Conservation (phyloP, 2,113 vertebrate genomes). For the Budorcas taxicolor region DNA sequence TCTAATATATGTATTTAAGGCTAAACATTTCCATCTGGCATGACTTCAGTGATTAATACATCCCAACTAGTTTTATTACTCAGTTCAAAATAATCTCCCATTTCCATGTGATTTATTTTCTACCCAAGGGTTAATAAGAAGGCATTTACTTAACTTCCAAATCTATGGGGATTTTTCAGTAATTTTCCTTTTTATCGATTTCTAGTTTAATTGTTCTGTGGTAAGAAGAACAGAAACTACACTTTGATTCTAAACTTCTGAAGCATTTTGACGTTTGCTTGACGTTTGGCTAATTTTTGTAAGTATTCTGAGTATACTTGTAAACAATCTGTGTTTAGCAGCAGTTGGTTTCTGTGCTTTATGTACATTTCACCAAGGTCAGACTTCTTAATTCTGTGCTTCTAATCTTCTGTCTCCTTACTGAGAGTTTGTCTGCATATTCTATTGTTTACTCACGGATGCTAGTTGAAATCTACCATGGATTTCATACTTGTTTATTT, state of each 20-base stretch:
- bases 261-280: not conserved
- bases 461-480: not conserved
- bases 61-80: not conserved
- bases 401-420: not conserved
- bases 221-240: not conserved
- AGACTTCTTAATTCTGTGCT: too few relatives aligned
- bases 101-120: not conserved
- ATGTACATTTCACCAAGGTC: accelerated
- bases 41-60: not conserved
- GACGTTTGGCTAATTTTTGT: not conserved
- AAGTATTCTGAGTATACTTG: not conserved
- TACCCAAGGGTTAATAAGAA: not conserved
- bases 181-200: not conserved
- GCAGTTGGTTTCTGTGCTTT: not conserved
- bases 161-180: not conserved
- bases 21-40: not conserved
- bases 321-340: not conserved
- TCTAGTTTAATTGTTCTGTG: not conserved
- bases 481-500: too few relatives aligned
- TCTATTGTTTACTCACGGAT: not conserved
- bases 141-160: not conserved
- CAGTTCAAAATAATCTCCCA: not conserved
- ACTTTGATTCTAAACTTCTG: not conserved
- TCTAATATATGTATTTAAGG: not conserved
- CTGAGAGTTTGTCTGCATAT: not conserved